Evolutionary conservation across 37 sponge, comb jelly and placozoan species (phyloP).

Genomic region (Bolinopsis microptera): DNA sequence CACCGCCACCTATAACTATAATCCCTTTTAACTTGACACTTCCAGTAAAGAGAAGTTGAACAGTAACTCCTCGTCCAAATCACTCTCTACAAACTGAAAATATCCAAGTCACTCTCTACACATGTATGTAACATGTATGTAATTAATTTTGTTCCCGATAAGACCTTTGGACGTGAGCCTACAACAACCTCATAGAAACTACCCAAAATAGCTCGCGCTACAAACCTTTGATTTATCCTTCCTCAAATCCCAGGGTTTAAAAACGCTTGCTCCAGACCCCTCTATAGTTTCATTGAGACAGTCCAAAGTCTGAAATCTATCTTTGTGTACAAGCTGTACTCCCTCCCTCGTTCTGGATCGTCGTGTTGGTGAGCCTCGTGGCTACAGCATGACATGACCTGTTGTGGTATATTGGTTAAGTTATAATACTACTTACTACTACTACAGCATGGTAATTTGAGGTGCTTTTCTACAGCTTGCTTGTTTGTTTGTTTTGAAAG

Average conservation of each 20-base stretch:
- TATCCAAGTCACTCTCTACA: too few species aligned
- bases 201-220: too few species aligned
- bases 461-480: too few species aligned
- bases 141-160: too few species aligned
- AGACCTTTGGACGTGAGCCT: too few species aligned
- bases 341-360: slow-evolving; percentile 47
- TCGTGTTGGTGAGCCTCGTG: slow-evolving; percentile 68
- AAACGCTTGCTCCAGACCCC: slow-evolving; percentile 83
- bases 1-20: slow-evolving; percentile 84
- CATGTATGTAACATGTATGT: too few species aligned
- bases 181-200: too few species aligned
- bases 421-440: too few species aligned
- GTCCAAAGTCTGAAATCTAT: slow-evolving; percentile 82
- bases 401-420: too few species aligned
- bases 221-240: slow-evolving; percentile 74
- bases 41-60: slow-evolving; percentile 94
- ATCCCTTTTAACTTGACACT: slow-evolving; percentile 91
- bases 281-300: slow-evolving; percentile 91
- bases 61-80: slow-evolving; percentile 90
- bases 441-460: too few species aligned
- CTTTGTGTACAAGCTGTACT: slow-evolving; percentile 73
- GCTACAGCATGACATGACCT: slow-evolving; percentile 49
- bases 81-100: slow-evolving; percentile 96
- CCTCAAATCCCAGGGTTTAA: slow-evolving; percentile 94
- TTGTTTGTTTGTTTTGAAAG: too few species aligned